Evolutionary conservation across 53 echinoderm and acorn worm genomes (phyloP).

Genomic region (Zoroaster sp.): DNA sequence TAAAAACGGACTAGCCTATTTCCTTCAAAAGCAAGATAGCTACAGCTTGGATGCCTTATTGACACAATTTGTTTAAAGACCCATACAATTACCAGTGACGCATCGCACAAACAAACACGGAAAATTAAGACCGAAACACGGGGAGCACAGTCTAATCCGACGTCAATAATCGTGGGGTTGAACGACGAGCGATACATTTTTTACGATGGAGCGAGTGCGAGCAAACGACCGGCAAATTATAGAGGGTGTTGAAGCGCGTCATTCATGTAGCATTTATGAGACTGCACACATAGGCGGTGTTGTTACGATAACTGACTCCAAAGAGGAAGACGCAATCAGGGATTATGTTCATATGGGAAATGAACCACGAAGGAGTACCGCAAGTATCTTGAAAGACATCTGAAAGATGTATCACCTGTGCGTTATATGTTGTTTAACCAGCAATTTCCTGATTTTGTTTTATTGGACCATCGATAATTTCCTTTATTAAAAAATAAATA

Average conservation of each 20-base stretch:
- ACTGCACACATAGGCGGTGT: background rate
- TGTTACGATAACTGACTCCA: background rate
- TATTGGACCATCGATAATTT: no score
- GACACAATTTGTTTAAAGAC: no score
- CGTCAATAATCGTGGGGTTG: background rate
- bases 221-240: background rate
- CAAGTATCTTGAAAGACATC: no score
- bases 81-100: no score
- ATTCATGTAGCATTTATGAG: background rate
- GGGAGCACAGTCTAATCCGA: background rate
- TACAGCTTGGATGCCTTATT: no score
- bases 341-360: background rate
- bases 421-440: no score
- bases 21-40: no score
- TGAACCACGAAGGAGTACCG: no score
- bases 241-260: background rate
- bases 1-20: no score
- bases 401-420: no score
- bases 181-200: background rate
- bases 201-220: background rate
- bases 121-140: background rate
- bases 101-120: background rate
- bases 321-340: background rate
- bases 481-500: no score
- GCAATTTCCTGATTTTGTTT: no score